A percentile compares a stretch with the other conserved stretches of the same genome.
These are phyloP conservation scores for Drosophila limbata DNA, from an alignment of 2,888 invertebrate genomes.

Conservation along the genomic window DNA sequence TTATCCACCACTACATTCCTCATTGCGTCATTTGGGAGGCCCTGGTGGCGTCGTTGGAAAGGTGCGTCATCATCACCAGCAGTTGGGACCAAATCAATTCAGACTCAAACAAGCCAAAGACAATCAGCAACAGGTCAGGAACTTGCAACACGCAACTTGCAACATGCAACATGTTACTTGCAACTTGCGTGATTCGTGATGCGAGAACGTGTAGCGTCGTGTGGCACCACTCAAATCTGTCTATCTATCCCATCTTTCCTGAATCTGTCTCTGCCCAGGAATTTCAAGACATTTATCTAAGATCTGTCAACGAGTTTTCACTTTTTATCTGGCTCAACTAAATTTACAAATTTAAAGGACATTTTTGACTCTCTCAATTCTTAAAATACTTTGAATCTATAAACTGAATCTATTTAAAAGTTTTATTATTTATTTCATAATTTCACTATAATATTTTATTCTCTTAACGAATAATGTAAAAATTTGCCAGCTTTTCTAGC, in stretches of 20 bases:
- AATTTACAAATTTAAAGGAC: not conserved
- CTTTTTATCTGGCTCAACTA: slow-evolving; percentile 3
- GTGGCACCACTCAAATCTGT: slow-evolving; percentile 43
- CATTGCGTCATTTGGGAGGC: slow-evolving; percentile 85
- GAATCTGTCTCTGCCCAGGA: slow-evolving; percentile 31
- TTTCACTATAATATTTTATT: not conserved
- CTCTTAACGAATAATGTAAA: not conserved
- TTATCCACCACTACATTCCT: slow-evolving; percentile 69
- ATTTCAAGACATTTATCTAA: not conserved
- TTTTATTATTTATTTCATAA: slow-evolving; percentile 3
- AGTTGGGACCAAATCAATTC: slow-evolving; percentile 74
- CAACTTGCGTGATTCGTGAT: slow-evolving; percentile 3
- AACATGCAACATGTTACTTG: slow-evolving; percentile 12
- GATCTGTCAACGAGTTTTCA: not conserved
- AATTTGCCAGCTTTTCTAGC: not conserved
- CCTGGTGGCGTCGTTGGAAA: slow-evolving; percentile 52
- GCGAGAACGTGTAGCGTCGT: slow-evolving; percentile 24
- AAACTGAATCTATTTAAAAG: not conserved
- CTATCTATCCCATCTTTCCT: slow-evolving; percentile 21
- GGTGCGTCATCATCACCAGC: slow-evolving; percentile 58
- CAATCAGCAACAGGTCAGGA: slow-evolving; percentile 84
- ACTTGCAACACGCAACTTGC: slow-evolving; percentile 12
- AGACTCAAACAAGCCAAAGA: slow-evolving; percentile 75
- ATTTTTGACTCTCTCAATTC: not conserved
- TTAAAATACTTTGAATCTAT: not conserved